Evolutionary conservation across 2,888 invertebrate genomes (phyloP).

Genomic region (Anaspis maculata): DNA sequence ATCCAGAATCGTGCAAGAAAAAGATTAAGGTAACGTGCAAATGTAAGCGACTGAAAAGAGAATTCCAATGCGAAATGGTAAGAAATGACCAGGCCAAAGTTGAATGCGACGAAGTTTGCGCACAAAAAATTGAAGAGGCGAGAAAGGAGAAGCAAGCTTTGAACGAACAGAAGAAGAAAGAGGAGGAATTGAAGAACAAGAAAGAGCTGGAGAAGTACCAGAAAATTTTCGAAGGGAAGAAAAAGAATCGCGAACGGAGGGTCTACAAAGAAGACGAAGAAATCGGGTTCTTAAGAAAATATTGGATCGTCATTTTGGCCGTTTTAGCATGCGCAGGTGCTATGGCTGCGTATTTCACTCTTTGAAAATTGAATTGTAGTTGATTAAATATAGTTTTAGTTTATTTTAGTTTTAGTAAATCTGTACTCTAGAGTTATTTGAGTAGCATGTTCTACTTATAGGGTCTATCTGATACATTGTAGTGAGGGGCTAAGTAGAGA

Average conservation of each 20-base stretch:
- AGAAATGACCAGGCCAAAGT: conserved; percentile 45
- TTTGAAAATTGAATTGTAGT: not conserved
- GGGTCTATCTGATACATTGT: too few relatives aligned
- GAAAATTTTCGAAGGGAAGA: conserved; percentile 61
- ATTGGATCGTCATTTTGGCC: conserved; percentile 38
- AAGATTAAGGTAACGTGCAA: conserved; percentile 71
- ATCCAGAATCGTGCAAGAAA: conserved; percentile 61
- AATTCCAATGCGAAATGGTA: conserved; percentile 59
- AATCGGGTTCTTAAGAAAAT: conserved; percentile 38
- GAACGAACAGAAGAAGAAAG: conserved; percentile 49
- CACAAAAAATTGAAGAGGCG: conserved; percentile 48
- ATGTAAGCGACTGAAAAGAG: conserved; percentile 70
- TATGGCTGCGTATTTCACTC: not conserved
- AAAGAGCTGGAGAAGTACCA: conserved; percentile 69
- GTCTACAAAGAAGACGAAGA: conserved; percentile 34
- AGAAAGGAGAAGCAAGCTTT: conserved; percentile 47
- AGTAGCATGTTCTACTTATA: too few relatives aligned
- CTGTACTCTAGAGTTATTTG: too few relatives aligned
- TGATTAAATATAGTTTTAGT: not conserved
- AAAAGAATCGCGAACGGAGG: conserved; percentile 49
- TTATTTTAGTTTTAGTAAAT: too few relatives aligned
- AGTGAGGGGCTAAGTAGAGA: too few relatives aligned
- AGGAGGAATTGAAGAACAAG: conserved; percentile 60
- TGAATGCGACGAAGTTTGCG: conserved; percentile 58
- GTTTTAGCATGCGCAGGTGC: not conserved